These are phyloP conservation scores for Toxonevra muliebris DNA, from an alignment of 2,888 invertebrate genomes.

Conservation along the genomic window DNA sequence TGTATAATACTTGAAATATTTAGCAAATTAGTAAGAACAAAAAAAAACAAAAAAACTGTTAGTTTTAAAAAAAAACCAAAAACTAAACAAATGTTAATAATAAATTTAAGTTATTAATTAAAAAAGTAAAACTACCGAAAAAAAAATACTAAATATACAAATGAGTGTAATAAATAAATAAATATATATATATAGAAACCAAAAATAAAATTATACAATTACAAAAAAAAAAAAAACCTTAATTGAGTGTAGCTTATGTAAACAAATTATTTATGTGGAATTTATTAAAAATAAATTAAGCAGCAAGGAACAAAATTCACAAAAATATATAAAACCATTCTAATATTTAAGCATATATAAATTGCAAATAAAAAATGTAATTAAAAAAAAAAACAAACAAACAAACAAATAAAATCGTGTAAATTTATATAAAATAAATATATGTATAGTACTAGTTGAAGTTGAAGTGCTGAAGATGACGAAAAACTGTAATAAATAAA, in stretches of 20 bases:
- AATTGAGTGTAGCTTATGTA: constrained; percentile 27
- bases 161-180: constrained; percentile 11
- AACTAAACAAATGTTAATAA: background rate
- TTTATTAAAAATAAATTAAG: too few species aligned
- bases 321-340: background rate
- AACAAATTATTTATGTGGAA: constrained; percentile 3
- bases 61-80: too few species aligned
- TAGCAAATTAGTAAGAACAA: too few species aligned
- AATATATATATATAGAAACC: constrained; percentile 1
- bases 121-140: constrained; percentile 10
- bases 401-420: background rate
- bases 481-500: background rate
- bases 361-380: constrained; percentile 2
- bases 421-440: constrained; percentile 2
- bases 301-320: too few species aligned
- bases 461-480: constrained; percentile 16
- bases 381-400: background rate
- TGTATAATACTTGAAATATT: too few species aligned
- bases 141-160: constrained; percentile 6
- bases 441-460: background rate
- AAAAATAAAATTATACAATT: constrained; percentile 5
- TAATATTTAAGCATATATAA: background rate
- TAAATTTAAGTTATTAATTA: constrained; percentile 9
- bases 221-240: constrained; percentile 8
- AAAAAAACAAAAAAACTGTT: too few species aligned